Evolutionary conservation across 2,113 vertebrate genomes (phyloP).

Genomic region (Tylochromis polylepis): DNA sequence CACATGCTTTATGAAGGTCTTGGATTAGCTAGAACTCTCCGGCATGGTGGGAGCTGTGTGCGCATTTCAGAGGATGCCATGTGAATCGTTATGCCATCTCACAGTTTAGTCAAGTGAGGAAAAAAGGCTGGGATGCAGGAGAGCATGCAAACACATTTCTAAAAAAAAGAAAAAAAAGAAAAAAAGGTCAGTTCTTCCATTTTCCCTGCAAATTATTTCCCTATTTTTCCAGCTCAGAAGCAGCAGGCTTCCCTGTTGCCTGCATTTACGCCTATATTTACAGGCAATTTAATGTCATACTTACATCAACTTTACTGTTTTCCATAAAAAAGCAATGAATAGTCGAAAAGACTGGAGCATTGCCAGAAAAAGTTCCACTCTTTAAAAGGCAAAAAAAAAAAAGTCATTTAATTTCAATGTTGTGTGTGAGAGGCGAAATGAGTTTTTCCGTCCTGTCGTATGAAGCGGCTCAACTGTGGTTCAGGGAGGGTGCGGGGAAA

Average conservation of each 20-base stretch:
- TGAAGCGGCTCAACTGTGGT: neutral
- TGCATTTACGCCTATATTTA: constrained; percentile 6
- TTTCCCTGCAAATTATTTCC: neutral
- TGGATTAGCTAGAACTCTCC: constrained; percentile 56
- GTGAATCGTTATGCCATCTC: constrained; percentile 16
- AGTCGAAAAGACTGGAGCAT: neutral
- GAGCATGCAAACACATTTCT: neutral
- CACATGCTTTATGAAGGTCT: constrained; percentile 65
- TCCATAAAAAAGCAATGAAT: constrained; percentile 10
- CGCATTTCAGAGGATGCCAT: neutral
- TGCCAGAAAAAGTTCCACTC: constrained; percentile 6
- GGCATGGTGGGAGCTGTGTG: neutral
- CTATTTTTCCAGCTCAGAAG: neutral
- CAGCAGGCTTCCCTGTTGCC: neutral
- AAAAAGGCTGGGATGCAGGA: neutral
- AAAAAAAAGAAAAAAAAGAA: neutral
- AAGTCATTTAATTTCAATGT: constrained; percentile 46
- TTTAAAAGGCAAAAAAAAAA: constrained; percentile 4
- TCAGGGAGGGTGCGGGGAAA: neutral
- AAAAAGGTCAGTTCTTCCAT: neutral
- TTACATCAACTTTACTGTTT: constrained; percentile 39
- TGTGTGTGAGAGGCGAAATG: constrained; percentile 46
- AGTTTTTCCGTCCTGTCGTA: constrained; percentile 49
- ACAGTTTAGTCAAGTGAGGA: neutral
- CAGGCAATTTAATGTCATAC: constrained; percentile 45